A percentile compares a stretch with the other conserved stretches of the same genome.
These are phyloP conservation scores for Pachypanchax playfairii DNA, from an alignment of 2,113 vertebrate genomes.

Conservation along the genomic window DNA sequence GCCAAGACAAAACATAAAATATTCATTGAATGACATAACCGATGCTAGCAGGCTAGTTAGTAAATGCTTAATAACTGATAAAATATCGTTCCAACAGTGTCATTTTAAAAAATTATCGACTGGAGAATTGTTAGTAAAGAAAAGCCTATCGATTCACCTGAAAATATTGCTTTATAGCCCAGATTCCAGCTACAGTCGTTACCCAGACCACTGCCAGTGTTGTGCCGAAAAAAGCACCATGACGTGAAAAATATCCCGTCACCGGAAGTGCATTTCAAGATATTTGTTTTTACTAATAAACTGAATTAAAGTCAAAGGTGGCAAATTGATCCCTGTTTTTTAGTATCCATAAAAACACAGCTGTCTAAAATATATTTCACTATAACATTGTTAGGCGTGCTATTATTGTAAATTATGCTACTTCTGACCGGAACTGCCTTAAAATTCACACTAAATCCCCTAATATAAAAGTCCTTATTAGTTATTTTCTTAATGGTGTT, in stretches of 20 bases:
- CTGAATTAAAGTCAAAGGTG: background rate
- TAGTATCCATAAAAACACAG: background rate
- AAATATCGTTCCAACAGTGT: constrained; percentile 33
- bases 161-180: constrained; percentile 28
- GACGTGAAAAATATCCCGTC: background rate
- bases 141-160: constrained; percentile 33
- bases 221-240: background rate
- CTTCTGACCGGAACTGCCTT: background rate
- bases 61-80: constrained; percentile 55
- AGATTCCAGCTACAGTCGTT: constrained; percentile 30
- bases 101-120: constrained; percentile 16
- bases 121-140: background rate
- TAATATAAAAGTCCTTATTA: too few species aligned
- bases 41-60: constrained; percentile 33
- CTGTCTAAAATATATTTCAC: background rate
- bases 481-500: too few species aligned
- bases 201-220: constrained; percentile 39
- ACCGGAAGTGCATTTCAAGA: background rate
- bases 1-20: constrained; percentile 42
- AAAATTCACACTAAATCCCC: background rate
- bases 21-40: constrained; percentile 50
- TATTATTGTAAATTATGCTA: background rate
- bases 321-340: background rate
- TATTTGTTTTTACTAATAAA: background rate
- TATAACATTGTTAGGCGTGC: background rate